Base-by-base conservation (phyloP, 2,888 invertebrate species). In the Ochlodes sylvanus region DNA sequence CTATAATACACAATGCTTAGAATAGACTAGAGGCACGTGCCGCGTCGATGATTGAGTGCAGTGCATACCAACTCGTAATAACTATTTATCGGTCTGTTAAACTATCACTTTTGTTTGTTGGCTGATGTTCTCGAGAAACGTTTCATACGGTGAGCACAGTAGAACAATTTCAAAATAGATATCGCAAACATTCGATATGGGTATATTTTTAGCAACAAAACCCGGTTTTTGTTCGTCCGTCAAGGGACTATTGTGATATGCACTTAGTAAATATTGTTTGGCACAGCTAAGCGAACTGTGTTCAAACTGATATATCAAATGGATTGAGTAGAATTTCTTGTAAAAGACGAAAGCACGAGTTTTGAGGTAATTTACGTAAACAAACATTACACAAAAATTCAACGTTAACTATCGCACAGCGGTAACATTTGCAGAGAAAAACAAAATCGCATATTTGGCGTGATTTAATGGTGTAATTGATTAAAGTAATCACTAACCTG, bases 121-220 rank as follows among this genome's bases (percentile, higher is more conserved):
- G 68, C 68, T 69, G 68, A 62, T 70, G 42, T 57, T 50, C 69
- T 68, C 69, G 68, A 69, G 72, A 72, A 75, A 75, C 67, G 74
- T 77, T 76, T 75, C 76, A 69, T 68, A 72, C 72, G 71, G 71
- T 66, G 64, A 78, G 79, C 80, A 83, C 82, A 80, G 77, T 81
- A 75, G 77, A 83, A 87, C 85, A 85, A 86, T 83, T 86, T 78
- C 80, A 86, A 93, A 93, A 92, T 92, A 92, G 91, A 90, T 84
- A 90, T 89, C 85, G 89, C 89, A 92, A 91, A 89, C 92, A 92
- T 92, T 90, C 85, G 92, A 92, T 93, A 92, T 85, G 89, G 85
- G 87, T 85, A 83, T 92, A 93, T 93, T 90, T 90, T 85, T 92
- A 93, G 92, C 85, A 83, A 72, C 85, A 82, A 88, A 92, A 92